These are phyloP conservation scores for Allacma fusca DNA, from an alignment of 2,888 invertebrate species.

Conservation along the genomic window DNA sequence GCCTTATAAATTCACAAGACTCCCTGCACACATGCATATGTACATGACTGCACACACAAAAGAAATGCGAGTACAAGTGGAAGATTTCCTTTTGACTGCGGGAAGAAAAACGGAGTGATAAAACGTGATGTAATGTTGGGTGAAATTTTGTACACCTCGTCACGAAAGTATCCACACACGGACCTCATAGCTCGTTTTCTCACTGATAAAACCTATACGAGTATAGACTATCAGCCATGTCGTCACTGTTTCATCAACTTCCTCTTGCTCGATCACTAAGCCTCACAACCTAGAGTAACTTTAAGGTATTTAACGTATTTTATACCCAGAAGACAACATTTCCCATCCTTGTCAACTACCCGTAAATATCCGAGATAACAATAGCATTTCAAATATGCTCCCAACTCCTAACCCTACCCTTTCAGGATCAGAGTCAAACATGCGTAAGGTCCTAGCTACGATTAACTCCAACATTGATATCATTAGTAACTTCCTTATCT, in stretches of 20 bases:
- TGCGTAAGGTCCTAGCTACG: background rate
- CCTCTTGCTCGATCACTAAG: background rate
- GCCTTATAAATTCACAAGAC: too few species aligned
- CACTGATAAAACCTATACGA: constrained; percentile 10
- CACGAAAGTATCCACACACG: constrained; percentile 32
- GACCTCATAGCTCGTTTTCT: constrained; percentile 23
- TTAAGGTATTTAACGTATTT: background rate
- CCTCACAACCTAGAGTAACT: too few species aligned
- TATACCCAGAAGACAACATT: constrained; percentile 5
- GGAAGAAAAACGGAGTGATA: constrained; percentile 42
- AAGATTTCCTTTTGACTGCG: constrained; percentile 39
- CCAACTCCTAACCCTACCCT: background rate
- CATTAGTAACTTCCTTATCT: constrained; percentile 16
- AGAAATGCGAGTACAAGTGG: background rate
- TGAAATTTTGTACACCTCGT: constrained; percentile 45
- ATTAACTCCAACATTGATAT: background rate
- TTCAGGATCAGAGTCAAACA: background rate
- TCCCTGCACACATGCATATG: background rate
- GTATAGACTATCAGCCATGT: constrained; percentile 31
- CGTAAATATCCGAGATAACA: constrained; percentile 16
- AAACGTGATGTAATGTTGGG: constrained; percentile 45
- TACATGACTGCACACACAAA: background rate
- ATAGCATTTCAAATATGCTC: background rate
- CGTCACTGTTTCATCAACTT: constrained; percentile 23
- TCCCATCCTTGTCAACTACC: background rate